Evolutionary conservation across 2,888 invertebrate species (phyloP).

Genomic region (Hirtodrosophila trivittata): DNA sequence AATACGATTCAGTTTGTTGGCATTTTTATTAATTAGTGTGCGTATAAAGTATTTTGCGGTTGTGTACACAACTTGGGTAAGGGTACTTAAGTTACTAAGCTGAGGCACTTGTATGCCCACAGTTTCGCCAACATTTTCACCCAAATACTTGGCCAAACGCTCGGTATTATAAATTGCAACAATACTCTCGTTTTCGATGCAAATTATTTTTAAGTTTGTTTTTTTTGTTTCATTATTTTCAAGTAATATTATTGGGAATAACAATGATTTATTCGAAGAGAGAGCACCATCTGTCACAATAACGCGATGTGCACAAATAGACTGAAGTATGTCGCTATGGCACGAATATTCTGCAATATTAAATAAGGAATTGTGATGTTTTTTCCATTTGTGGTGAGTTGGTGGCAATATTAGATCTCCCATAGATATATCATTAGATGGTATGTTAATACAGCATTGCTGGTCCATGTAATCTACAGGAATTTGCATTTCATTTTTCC

Average conservation of each 20-base stretch:
- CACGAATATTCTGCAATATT: not conserved
- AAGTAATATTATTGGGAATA: slow-evolving; percentile 49
- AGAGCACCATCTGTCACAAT: slow-evolving; percentile 36
- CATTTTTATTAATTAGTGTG: slow-evolving; percentile 25
- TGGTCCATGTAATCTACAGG: slow-evolving; percentile 1
- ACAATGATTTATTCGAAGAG: slow-evolving; percentile 45
- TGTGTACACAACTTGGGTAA: slow-evolving; percentile 49
- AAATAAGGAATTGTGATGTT: slow-evolving; percentile 7
- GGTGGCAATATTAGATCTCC: not conserved
- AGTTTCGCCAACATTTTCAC: slow-evolving; percentile 56
- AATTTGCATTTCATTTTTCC: slow-evolving; percentile 12
- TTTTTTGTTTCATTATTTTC: slow-evolving; percentile 41
- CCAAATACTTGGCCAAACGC: slow-evolving; percentile 42
- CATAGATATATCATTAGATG: no score
- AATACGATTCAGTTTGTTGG: slow-evolving; percentile 22
- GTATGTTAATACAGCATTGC: no score
- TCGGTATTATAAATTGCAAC: slow-evolving; percentile 50
- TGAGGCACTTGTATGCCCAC: slow-evolving; percentile 54
- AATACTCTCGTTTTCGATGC: slow-evolving; percentile 51
- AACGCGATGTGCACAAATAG: slow-evolving; percentile 45
- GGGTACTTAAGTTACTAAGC: slow-evolving; percentile 30
- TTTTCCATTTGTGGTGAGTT: slow-evolving; percentile 2
- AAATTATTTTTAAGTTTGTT: slow-evolving; percentile 38
- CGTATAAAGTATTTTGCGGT: slow-evolving; percentile 55
- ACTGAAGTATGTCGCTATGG: slow-evolving; percentile 23